These are phyloP conservation scores for Ips nitidus DNA, from an alignment of 1,140 invertebrate species.

Conservation along the genomic window DNA sequence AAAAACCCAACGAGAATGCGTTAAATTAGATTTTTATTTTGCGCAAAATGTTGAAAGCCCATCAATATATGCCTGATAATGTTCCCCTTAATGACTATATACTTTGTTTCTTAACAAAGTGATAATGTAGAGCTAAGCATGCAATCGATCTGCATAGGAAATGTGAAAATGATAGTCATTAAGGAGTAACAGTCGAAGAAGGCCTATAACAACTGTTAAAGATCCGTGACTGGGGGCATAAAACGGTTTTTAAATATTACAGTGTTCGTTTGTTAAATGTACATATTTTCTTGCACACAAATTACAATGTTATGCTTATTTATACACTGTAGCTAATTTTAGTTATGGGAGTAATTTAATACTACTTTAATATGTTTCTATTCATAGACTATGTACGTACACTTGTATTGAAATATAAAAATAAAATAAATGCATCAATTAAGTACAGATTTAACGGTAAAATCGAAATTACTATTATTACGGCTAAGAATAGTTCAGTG, in stretches of 20 bases:
- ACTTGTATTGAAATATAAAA: no score
- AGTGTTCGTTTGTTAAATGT: constrained; percentile 7
- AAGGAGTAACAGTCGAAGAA: constrained; percentile 15
- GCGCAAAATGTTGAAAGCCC: not conserved
- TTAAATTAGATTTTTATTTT: constrained; percentile 8
- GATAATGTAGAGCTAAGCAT: constrained; percentile 20
- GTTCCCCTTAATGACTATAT: no score
- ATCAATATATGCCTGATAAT: no score
- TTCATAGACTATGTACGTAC: no score
- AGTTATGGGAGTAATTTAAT: no score
- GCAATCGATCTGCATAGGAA: constrained; percentile 28
- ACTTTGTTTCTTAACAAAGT: constrained; percentile 14
- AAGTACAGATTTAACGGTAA: no score
- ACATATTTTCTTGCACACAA: not conserved
- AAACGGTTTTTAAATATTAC: constrained; percentile 24
- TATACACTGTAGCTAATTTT: not conserved
- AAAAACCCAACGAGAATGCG: constrained; percentile 8
- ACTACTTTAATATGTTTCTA: no score
- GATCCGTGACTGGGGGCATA: constrained; percentile 25
- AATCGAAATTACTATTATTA: no score
- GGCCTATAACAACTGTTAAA: constrained; percentile 22
- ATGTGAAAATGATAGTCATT: constrained; percentile 22
- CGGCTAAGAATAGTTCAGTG: no score
- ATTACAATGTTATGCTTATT: not conserved
- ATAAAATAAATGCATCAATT: no score